Conservation (phyloP, 2,797 vertebrate genomes). For the Zalophus californianus region DNA sequence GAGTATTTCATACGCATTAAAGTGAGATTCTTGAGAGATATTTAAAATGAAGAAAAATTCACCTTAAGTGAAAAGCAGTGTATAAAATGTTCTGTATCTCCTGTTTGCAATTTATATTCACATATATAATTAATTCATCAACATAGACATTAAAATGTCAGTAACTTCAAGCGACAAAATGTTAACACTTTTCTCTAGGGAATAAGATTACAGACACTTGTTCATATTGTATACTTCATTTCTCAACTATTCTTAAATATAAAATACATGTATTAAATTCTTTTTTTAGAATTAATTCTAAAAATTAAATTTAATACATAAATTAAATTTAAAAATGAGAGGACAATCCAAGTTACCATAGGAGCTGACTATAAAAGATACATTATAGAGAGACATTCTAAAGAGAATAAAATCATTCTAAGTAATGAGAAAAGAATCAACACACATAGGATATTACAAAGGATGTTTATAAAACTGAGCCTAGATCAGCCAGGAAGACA, state of each 20-base stretch:
- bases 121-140: not conserved
- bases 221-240: not conserved
- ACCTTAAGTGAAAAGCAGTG: not conserved
- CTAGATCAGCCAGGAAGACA: not conserved
- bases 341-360: not conserved
- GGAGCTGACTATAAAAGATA: not conserved
- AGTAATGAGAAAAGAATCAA: not conserved
- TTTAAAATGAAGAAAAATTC: not conserved
- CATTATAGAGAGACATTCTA: not conserved
- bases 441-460: not conserved
- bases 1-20: not conserved
- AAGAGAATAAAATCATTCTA: not conserved
- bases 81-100: not conserved
- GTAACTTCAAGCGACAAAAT: slow-evolving; percentile 44
- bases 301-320: too few species aligned
- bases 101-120: not conserved
- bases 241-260: not conserved
- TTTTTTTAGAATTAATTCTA: not conserved
- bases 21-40: not conserved
- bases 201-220: not conserved
- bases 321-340: not conserved
- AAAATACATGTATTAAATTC: not conserved
- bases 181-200: not conserved
- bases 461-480: not conserved
- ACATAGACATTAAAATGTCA: slow-evolving; percentile 46